Evolutionary conservation across 2,113 vertebrate species (phyloP).

Genomic region (Arenaria interpres): DNA sequence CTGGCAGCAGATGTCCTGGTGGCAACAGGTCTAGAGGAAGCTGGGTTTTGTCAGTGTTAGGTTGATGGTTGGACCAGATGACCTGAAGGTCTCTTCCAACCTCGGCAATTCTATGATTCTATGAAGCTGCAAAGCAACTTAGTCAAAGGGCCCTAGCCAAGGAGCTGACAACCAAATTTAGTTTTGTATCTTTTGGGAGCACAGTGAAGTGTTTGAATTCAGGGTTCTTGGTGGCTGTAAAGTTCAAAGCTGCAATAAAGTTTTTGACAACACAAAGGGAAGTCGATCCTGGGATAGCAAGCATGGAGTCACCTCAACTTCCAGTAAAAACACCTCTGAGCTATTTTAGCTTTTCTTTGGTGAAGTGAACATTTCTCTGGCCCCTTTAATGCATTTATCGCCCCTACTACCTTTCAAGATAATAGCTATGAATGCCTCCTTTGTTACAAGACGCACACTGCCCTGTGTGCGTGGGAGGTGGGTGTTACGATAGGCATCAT

Average conservation of each 20-base stretch:
- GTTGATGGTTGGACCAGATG: too few species aligned
- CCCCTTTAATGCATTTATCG: slow-evolving; percentile 4
- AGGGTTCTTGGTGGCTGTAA: background rate
- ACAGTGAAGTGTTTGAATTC: background rate
- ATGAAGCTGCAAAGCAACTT: background rate
- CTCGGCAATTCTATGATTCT: too few species aligned
- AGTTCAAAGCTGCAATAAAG: background rate
- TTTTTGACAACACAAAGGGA: background rate
- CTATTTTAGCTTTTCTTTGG: background rate
- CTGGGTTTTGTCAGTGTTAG: too few species aligned
- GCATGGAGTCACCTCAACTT: background rate
- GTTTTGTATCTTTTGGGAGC: background rate
- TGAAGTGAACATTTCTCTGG: background rate
- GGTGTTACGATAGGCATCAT: slow-evolving; percentile 64
- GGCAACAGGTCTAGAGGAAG: background rate
- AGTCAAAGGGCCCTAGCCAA: background rate
- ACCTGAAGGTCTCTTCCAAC: too few species aligned
- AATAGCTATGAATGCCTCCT: slow-evolving; percentile 55
- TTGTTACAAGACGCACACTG: slow-evolving; percentile 31
- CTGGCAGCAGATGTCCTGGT: background rate
- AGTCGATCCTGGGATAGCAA: background rate
- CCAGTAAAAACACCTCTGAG: background rate
- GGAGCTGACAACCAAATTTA: background rate
- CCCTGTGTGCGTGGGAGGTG: slow-evolving; percentile 54
- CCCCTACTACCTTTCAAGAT: slow-evolving; percentile 31